Conservation (phyloP, 2,888 invertebrate species). For the Cheilosia vulpina region DNA sequence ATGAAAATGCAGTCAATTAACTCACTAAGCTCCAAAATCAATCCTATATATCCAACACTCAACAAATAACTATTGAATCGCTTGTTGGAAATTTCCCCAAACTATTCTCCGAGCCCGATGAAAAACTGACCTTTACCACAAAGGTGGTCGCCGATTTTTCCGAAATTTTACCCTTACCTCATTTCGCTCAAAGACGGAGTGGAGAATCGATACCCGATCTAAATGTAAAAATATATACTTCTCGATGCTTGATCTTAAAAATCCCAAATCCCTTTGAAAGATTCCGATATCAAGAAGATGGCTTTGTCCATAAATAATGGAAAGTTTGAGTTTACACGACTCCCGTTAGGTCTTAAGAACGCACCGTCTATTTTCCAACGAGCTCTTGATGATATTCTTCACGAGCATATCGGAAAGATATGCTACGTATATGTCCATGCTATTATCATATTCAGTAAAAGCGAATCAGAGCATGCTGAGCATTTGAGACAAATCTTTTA, state of each 20-base stretch:
- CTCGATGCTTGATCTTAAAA: no score
- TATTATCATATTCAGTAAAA: slow-evolving; percentile 3
- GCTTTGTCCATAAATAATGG: no score
- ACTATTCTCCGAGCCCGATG: slow-evolving; percentile 14
- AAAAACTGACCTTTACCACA: neutral
- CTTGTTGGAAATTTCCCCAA: slow-evolving; percentile 19
- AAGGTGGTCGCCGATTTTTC: no score
- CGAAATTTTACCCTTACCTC: no score
- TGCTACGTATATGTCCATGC: slow-evolving; percentile 4
- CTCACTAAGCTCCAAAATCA: neutral
- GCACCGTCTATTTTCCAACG: no score
- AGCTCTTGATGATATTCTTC: neutral
- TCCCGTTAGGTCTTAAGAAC: no score
- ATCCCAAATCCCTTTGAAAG: no score
- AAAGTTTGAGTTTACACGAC: neutral
- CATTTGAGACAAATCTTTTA: neutral
- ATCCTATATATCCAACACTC: neutral
- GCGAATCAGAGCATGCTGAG: neutral
- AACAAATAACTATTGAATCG: slow-evolving; percentile 1
- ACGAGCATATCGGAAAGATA: slow-evolving; percentile 7
- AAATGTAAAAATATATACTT: no score
- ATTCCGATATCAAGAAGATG: no score
- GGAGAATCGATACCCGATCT: no score
- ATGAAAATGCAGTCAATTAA: slow-evolving; percentile 15
- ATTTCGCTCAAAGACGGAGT: no score